Evolutionary conservation across 2,113 vertebrate species (phyloP).

Genomic region (Microtus pennsylvanicus): DNA sequence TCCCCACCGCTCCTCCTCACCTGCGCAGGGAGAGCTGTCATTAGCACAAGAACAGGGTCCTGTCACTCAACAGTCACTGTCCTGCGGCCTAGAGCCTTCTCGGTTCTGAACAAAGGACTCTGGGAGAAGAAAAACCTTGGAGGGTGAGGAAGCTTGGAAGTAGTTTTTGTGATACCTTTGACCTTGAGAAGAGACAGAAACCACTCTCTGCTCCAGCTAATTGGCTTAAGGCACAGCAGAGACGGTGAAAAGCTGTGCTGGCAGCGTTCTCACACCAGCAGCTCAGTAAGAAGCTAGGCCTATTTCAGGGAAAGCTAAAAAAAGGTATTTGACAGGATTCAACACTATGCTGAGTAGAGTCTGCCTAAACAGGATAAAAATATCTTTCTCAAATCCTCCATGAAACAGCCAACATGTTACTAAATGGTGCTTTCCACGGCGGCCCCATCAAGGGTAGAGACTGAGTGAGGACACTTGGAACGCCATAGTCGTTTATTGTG

Average conservation of each 20-base stretch:
- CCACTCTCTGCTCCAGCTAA: not conserved
- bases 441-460: not conserved
- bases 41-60: not conserved
- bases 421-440: not conserved
- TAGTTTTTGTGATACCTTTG: not conserved
- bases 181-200: slow-evolving; percentile 41
- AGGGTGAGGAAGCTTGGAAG: not conserved
- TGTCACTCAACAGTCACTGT: not conserved
- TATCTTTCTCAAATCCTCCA: not conserved
- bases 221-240: not conserved
- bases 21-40: not conserved
- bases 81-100: not conserved
- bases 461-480: not conserved
- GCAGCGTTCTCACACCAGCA: not conserved
- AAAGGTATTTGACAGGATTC: slow-evolving; percentile 37
- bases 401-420: not conserved
- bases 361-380: slow-evolving; percentile 1
- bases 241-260: not conserved
- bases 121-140: not conserved
- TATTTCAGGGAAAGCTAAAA: slow-evolving; percentile 37
- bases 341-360: not conserved
- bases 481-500: not conserved
- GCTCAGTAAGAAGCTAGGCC: not conserved
- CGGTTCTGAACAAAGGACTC: not conserved
- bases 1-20: not conserved